phyloP scores from a whole-genome alignment of 2,888 invertebrate species.

The Pandemis cinnamomeana region DNA sequence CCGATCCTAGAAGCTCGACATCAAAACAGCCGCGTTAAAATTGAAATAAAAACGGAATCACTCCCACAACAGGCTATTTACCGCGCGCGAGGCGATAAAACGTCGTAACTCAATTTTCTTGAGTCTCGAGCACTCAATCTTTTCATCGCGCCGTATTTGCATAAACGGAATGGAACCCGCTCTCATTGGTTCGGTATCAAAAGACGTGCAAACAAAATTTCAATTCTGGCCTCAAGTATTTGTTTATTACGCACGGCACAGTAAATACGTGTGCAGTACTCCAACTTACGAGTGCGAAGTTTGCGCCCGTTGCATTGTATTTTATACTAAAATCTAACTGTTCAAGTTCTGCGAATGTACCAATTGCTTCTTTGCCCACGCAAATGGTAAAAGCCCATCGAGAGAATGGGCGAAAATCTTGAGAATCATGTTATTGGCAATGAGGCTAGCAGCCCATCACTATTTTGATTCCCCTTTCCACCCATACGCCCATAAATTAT shows the following conservation, averaged over 20 bases:
- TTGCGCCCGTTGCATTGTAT: too few relatives aligned
- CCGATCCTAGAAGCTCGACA: not conserved
- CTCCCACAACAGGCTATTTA: slow-evolving; percentile 22
- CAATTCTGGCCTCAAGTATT: slow-evolving; percentile 34
- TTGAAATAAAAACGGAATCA: slow-evolving; percentile 30
- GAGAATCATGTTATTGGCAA: too few relatives aligned
- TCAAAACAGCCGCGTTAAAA: slow-evolving; percentile 15
- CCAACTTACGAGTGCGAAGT: too few relatives aligned
- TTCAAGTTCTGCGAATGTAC: too few relatives aligned
- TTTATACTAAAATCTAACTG: too few relatives aligned
- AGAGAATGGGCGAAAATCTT: too few relatives aligned
- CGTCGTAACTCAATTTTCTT: slow-evolving; percentile 33
- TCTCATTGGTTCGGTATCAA: slow-evolving; percentile 36
- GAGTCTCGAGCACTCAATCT: slow-evolving; percentile 31
- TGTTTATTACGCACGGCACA: slow-evolving; percentile 23
- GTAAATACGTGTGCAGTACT: not conserved
- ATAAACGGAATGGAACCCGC: slow-evolving; percentile 25
- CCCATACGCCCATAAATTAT: too few relatives aligned
- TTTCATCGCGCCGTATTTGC: slow-evolving; percentile 33
- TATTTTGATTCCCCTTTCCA: too few relatives aligned
- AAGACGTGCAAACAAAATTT: slow-evolving; percentile 38
- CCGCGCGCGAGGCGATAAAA: slow-evolving; percentile 26
- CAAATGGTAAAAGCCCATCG: too few relatives aligned
- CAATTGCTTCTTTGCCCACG: too few relatives aligned
- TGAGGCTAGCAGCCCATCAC: too few relatives aligned